These are phyloP conservation scores for Petrocephalus zakoni DNA, from an alignment of 2,113 vertebrate species.

Conservation along the genomic window DNA sequence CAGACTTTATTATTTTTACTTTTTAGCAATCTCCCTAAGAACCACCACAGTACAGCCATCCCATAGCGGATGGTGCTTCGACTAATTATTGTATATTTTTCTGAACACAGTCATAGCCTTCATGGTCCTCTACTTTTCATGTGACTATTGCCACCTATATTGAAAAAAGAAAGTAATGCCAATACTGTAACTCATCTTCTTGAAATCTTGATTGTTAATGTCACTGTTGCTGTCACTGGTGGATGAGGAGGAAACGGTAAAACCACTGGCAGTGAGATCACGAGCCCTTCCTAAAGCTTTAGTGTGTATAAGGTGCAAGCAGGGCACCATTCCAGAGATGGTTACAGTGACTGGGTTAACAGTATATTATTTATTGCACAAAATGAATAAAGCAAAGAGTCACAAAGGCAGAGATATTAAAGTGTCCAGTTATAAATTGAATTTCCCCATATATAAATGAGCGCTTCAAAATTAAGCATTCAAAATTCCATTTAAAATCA, in stretches of 20 bases:
- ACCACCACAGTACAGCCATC: neutral
- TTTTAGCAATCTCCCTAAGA: neutral
- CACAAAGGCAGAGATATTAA: no score
- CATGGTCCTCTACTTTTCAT: neutral
- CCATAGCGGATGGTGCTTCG: neutral
- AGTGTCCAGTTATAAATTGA: no score
- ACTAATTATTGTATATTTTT: neutral
- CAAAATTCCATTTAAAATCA: neutral
- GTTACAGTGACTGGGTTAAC: neutral
- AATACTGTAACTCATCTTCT: neutral
- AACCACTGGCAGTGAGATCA: neutral
- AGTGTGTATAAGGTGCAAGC: neutral
- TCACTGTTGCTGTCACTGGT: neutral
- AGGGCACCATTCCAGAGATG: neutral
- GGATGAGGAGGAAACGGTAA: neutral
- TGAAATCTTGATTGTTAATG: neutral
- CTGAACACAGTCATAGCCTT: neutral
- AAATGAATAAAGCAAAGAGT: neutral
- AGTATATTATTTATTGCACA: neutral
- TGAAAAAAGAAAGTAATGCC: neutral
- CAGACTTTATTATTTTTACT: neutral
- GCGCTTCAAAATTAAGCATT: neutral
- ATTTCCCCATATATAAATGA: neutral
- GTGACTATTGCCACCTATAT: neutral
- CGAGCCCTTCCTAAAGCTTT: neutral